A percentile compares a stretch with the other conserved stretches of the same genome.
These are phyloP conservation scores for Acrossocheilus fasciatus DNA, from an alignment of 2,797 vertebrate genomes.

Conservation along the genomic window DNA sequence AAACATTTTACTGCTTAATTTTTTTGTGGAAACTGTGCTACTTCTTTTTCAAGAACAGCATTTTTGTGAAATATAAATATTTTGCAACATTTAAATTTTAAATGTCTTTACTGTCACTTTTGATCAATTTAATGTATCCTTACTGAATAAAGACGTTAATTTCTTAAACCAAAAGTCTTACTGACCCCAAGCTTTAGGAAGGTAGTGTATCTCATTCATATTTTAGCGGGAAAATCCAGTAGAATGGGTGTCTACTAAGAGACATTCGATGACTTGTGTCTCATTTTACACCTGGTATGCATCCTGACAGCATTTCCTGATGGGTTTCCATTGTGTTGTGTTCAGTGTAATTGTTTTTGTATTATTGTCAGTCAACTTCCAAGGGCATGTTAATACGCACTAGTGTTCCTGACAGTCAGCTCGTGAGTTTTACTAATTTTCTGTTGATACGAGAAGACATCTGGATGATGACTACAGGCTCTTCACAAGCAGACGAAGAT, in stretches of 20 bases:
- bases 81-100: not conserved
- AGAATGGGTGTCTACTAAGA: not conserved
- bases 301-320: not conserved
- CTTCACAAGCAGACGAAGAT: conserved; percentile 1
- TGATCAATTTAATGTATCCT: not conserved
- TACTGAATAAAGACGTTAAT: not conserved
- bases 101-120: not conserved
- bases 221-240: not conserved
- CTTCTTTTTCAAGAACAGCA: not conserved
- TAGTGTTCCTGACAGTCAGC: not conserved
- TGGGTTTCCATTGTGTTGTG: not conserved
- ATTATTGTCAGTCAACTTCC: conserved; percentile 1
- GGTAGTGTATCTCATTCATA: not conserved
- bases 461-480: not conserved
- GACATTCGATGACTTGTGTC: not conserved
- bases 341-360: conserved; percentile 14
- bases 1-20: not conserved
- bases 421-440: not conserved
- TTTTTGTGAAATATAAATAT: not conserved
- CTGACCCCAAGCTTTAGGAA: not conserved
- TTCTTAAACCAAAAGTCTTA: not conserved
- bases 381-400: not conserved
- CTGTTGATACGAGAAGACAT: conserved; percentile 13
- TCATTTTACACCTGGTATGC: not conserved
- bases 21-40: not conserved